These are phyloP conservation scores for Chironomus striatipennis DNA, from an alignment of 1,140 invertebrate genomes.

Conservation along the genomic window DNA sequence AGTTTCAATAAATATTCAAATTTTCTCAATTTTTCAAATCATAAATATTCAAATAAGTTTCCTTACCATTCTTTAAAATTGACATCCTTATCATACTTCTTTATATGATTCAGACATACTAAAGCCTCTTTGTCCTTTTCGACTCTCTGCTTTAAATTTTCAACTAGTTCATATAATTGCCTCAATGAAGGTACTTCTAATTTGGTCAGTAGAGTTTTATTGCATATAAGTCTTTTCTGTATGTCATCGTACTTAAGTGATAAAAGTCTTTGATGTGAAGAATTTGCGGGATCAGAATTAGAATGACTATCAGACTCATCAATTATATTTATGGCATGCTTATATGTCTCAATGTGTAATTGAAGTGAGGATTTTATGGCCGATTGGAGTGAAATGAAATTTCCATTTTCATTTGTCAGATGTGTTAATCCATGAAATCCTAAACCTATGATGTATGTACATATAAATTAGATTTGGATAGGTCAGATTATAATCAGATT, in stretches of 20 bases:
- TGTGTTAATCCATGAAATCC: constrained; percentile 75
- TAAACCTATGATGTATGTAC: constrained; percentile 46
- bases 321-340: constrained; percentile 75
- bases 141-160: constrained; percentile 50
- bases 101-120: constrained; percentile 52
- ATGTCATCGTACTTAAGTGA: constrained; percentile 71
- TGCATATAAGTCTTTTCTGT: constrained; percentile 83
- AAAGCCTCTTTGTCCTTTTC: constrained; percentile 64
- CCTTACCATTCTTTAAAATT: constrained; percentile 24
- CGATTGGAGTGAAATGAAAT: constrained; percentile 55
- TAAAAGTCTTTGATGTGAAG: constrained; percentile 81
- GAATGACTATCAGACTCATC: constrained; percentile 63
- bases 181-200: constrained; percentile 60
- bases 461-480: constrained; percentile 15
- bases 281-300: constrained; percentile 71
- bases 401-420: constrained; percentile 44
- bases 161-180: constrained; percentile 46
- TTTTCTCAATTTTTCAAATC: no score
- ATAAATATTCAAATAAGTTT: neutral
- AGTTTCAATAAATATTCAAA: no score
- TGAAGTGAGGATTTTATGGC: constrained; percentile 76
- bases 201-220: constrained; percentile 79
- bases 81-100: constrained; percentile 46
- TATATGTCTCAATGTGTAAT: constrained; percentile 74
- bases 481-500: neutral